Evolutionary conservation across 1,140 invertebrate genomes (phyloP), one percentile per base, ranked within the genome.

Genomic region (Glomeris maerens): DNA sequence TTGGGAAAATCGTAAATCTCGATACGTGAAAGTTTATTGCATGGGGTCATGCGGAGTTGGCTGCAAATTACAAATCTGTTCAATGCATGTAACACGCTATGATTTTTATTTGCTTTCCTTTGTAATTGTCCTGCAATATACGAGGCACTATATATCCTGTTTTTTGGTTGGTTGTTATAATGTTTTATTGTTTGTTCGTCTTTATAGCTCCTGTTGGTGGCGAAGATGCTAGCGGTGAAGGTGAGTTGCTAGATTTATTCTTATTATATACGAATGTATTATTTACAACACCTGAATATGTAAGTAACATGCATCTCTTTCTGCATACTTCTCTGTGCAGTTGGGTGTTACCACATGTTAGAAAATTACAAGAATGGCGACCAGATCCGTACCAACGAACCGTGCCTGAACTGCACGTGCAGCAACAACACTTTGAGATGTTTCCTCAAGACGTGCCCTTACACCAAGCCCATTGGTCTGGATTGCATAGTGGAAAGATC

Each of bases 371-470:
- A 83, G 54, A 87, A 93, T 71, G 87, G 88, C 45, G 86, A 91
- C 62, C 77, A 86, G 59, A 93, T 94, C 61, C 75, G 88, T 66
- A 93, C 88, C 50, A 90, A 91, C 71, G 90, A 94, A 66, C 87
- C 88, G 56, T 94, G 90, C 69, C 72, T 94, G 28, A 94, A 94
- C 69, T 94, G 90, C 70, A 93, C 88, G 47, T 94, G 90, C 67
- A 83, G 87, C 69, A 89, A 92, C 62, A 78, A 80, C 59, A 92
- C 92, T 85, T 73, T 94, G 40, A 92, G 92, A 88, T 94, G 90
- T 63, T 94, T 90, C 67, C 71, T 94, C 49, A 75, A 82, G 62
- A 87, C 93, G 20, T 94, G 90, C 66, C 89, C 90, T 10, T 92
- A 90, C 68, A 86, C 84, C 14, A 91, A 91, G 65, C 82, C 86